phyloP scores from a whole-genome alignment of 2,797 vertebrate genomes.

The Anas georgica region DNA sequence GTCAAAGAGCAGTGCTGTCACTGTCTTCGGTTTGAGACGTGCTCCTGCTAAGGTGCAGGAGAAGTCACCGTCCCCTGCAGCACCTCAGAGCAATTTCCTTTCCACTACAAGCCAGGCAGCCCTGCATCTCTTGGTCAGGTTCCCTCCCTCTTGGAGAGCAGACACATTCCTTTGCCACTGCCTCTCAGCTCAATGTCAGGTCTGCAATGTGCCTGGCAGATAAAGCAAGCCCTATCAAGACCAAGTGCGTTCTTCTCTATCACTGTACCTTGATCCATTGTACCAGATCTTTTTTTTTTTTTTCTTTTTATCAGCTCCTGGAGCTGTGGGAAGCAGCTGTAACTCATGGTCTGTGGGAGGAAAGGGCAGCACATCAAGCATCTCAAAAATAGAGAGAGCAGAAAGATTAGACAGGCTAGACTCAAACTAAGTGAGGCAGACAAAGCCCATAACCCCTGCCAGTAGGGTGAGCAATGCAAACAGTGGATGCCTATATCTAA shows the following conservation, averaged over 20 bases:
- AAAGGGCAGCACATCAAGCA: background rate
- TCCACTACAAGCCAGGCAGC: background rate
- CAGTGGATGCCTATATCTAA: background rate
- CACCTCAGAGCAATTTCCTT: background rate
- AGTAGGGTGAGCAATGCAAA: background rate
- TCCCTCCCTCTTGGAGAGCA: background rate
- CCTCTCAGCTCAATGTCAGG: conserved; percentile 8
- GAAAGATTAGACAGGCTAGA: conserved; percentile 6
- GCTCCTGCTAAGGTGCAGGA: background rate
- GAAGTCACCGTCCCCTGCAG: background rate
- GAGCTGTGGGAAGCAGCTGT: background rate
- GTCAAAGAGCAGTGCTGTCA: background rate
- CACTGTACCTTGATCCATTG: background rate
- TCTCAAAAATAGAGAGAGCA: conserved; percentile 19
- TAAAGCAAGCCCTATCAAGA: background rate
- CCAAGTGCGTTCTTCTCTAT: background rate
- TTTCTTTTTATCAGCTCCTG: background rate
- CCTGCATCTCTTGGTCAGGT: background rate
- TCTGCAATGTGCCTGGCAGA: background rate
- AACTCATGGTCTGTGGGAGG: background rate
- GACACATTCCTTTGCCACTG: background rate
- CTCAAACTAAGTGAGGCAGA: background rate
- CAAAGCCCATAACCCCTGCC: background rate
- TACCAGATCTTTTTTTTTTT: background rate
- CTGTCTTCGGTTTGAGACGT: background rate